phyloP scores from a whole-genome alignment of 2,888 invertebrate species.

The Drosophila multiciliata region DNA sequence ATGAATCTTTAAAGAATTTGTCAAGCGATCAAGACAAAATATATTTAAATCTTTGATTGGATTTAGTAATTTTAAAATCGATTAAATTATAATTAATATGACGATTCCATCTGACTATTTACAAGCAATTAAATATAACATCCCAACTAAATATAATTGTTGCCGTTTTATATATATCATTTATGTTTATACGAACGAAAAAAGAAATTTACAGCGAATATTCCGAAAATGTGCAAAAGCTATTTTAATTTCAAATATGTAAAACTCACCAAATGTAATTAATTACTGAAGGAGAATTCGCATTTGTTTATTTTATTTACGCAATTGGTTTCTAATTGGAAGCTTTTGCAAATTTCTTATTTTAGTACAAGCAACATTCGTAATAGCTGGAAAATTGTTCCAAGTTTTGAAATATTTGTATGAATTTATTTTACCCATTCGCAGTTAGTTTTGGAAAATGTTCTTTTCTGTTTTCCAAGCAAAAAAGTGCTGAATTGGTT shows the following conservation, averaged over 20 bases:
- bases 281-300: no score
- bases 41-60: no score
- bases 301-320: neutral
- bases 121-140: neutral
- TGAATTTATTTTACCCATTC: neutral
- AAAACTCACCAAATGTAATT: neutral
- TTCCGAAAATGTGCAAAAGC: neutral
- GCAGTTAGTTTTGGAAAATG: neutral
- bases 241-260: neutral
- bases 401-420: neutral
- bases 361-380: neutral
- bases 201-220: neutral
- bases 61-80: neutral
- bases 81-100: neutral
- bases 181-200: no score
- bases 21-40: neutral
- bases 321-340: neutral
- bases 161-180: no score
- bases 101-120: neutral
- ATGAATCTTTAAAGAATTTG: neutral
- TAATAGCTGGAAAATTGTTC: neutral
- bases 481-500: constrained; percentile 23
- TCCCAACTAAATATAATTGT: no score
- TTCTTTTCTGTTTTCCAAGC: neutral
- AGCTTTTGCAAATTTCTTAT: neutral